Percentiles rank a stretch among this genome's conserved stretches.
These are phyloP conservation scores for Saguinus oedipus DNA, from an alignment of 2,797 vertebrate genomes.

Conservation along the genomic window DNA sequence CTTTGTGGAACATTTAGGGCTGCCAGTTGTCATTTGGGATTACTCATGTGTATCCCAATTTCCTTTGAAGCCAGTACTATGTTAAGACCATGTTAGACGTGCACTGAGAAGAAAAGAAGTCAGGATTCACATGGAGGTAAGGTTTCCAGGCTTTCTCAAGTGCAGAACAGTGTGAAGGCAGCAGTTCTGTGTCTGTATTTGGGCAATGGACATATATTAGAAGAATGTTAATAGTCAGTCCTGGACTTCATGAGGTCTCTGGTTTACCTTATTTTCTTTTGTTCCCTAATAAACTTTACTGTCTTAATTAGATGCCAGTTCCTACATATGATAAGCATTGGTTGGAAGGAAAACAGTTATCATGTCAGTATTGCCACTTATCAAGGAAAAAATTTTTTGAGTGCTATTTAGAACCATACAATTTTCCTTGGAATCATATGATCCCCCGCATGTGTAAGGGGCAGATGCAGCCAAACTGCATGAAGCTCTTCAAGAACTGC, in stretches of 20 bases:
- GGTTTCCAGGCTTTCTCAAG: not conserved
- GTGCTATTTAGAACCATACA: not conserved
- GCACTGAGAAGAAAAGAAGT: not conserved
- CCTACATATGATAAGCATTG: not conserved
- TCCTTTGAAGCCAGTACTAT: not conserved
- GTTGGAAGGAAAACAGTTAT: conserved; percentile 6
- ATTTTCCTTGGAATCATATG: not conserved
- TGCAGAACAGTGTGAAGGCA: not conserved
- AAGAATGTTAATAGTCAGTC: not conserved
- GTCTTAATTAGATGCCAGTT: not conserved
- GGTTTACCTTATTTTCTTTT: not conserved
- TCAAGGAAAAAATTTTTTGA: not conserved
- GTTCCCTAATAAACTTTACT: not conserved
- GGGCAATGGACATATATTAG: not conserved
- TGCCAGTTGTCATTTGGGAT: not conserved
- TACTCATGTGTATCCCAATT: not conserved
- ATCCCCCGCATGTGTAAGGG: not conserved
- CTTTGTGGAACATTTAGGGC: not conserved
- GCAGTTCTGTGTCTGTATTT: not conserved
- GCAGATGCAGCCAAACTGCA: not conserved
- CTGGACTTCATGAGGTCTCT: not conserved
- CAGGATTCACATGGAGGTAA: not conserved
- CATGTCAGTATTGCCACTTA: not conserved
- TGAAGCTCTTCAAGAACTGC: not conserved
- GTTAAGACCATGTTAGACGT: not conserved